phyloP scores from a whole-genome alignment of 2,113 vertebrate genomes.

The Xiphophorus couchianus region DNA sequence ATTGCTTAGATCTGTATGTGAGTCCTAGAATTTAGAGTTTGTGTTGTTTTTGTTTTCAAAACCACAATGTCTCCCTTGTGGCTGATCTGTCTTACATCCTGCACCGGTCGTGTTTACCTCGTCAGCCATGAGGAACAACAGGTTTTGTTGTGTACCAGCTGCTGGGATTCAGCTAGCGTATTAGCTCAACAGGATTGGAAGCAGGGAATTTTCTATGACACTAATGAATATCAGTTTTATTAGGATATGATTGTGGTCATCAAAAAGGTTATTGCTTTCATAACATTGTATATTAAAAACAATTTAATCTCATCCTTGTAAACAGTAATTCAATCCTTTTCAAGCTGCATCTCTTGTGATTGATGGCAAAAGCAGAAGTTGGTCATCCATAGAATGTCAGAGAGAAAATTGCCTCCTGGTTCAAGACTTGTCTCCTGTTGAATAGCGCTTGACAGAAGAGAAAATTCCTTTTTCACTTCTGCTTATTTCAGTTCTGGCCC shows the following conservation, averaged over 20 bases:
- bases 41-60: neutral
- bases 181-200: conserved; percentile 61
- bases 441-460: no score
- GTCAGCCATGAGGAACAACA: conserved; percentile 60
- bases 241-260: conserved; percentile 77
- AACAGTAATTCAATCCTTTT: conserved; percentile 76
- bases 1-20: neutral
- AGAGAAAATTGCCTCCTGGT: conserved; percentile 20
- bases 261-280: conserved; percentile 80
- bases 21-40: neutral
- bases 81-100: conserved; percentile 12
- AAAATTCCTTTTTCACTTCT: neutral
- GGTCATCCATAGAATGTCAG: conserved; percentile 57
- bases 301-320: conserved; percentile 78
- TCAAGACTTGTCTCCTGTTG: neutral
- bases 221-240: conserved; percentile 81
- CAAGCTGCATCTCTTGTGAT: conserved; percentile 56
- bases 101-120: conserved; percentile 52
- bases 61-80: neutral
- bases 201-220: conserved; percentile 76
- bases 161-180: conserved; percentile 57
- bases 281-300: conserved; percentile 80
- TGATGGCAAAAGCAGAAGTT: conserved; percentile 61
- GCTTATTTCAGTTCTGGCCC: neutral
- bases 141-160: conserved; percentile 56